A percentile compares a stretch with the other conserved stretches of the same genome.
Conservation (phyloP, 2,888 invertebrate genomes). For the Malthinus seriepunctatus region DNA sequence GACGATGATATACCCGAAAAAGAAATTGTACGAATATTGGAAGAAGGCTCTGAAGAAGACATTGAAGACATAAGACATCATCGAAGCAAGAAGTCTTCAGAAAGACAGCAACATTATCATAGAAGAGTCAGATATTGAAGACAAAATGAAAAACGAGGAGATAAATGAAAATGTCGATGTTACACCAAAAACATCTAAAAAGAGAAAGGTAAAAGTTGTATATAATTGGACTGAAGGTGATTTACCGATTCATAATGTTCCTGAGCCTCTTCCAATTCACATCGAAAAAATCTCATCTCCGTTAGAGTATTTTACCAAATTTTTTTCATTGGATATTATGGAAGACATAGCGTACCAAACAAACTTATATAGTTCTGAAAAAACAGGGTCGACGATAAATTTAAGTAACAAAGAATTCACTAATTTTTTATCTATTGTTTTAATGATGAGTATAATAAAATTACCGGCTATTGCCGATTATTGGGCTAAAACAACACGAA, state of each 20-base stretch:
- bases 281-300: neutral
- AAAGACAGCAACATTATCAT: neutral
- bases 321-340: constrained; percentile 15
- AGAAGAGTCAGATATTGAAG: neutral
- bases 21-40: no score
- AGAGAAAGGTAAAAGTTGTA: neutral
- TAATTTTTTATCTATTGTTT: constrained; percentile 18
- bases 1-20: no score
- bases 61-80: neutral
- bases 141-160: neutral
- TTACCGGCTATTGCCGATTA: constrained; percentile 21
- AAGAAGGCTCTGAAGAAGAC: no score
- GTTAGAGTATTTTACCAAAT: constrained; percentile 19
- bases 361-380: constrained; percentile 21
- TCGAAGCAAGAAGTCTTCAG: neutral
- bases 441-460: constrained; percentile 26
- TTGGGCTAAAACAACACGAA: constrained; percentile 7
- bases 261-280: neutral
- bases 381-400: neutral
- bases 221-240: constrained; percentile 11
- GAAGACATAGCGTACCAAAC: constrained; percentile 17
- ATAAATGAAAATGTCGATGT: neutral
- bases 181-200: neutral
- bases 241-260: neutral
- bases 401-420: constrained; percentile 6